These are phyloP conservation scores for Leptopilina clavipes DNA, from an alignment of 1,140 invertebrate species.

Conservation along the genomic window DNA sequence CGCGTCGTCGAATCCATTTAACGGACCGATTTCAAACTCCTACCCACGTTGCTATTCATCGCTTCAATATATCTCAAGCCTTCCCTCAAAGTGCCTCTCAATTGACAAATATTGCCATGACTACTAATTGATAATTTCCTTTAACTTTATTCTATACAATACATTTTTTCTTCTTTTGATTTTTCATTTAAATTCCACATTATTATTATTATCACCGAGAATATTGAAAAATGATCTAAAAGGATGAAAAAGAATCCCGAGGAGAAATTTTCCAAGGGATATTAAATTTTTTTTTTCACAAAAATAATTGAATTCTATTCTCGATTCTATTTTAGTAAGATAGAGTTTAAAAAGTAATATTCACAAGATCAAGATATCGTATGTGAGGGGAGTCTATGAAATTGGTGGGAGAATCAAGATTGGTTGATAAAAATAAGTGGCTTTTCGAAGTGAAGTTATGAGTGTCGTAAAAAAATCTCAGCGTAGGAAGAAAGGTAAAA, in stretches of 20 bases:
- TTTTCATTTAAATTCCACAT: too few relatives aligned
- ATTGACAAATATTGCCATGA: not conserved
- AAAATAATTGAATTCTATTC: not conserved
- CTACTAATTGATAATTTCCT: too few relatives aligned
- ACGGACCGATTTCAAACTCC: constrained; percentile 54
- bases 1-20: constrained; percentile 64
- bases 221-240: too few relatives aligned
- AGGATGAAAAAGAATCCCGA: too few relatives aligned
- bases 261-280: too few relatives aligned
- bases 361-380: not conserved
- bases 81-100: constrained; percentile 14
- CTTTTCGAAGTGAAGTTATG: constrained; percentile 26
- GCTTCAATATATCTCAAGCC: constrained; percentile 52
- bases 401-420: constrained; percentile 3
- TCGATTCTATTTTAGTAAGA: not conserved
- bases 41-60: constrained; percentile 53
- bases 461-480: constrained; percentile 6
- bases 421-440: constrained; percentile 15
- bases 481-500: not conserved
- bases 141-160: not conserved
- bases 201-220: too few relatives aligned
- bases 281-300: not conserved
- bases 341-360: not conserved
- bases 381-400: not conserved
- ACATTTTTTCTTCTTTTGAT: not conserved